Conservation (phyloP, 2,797 vertebrate species). For the Allobates femoralis region DNA sequence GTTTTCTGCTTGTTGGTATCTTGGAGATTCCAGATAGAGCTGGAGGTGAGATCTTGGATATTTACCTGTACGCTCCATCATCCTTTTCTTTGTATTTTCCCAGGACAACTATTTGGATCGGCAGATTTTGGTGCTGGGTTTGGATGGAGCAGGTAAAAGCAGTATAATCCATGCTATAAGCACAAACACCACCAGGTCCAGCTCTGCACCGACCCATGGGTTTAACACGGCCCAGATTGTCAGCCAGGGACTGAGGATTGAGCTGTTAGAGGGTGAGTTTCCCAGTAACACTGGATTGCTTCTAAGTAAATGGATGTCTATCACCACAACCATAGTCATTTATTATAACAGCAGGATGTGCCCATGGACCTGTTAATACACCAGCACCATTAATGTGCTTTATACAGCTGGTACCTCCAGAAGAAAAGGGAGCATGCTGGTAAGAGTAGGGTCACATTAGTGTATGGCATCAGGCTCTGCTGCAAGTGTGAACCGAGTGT, state of each 20-base stretch:
- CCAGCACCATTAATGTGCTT: too few species aligned
- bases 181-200: constrained; percentile 71
- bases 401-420: too few species aligned
- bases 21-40: background rate
- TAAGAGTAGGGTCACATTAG: too few species aligned
- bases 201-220: constrained; percentile 83
- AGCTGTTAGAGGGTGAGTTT: constrained; percentile 91
- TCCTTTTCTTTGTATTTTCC: background rate
- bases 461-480: too few species aligned
- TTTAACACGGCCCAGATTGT: constrained; percentile 88
- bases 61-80: too few species aligned
- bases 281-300: background rate
- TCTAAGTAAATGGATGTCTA: background rate
- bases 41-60: background rate
- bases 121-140: constrained; percentile 88
- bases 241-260: constrained; percentile 79
- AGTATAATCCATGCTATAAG: constrained; percentile 85
- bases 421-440: too few species aligned
- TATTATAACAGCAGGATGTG: too few species aligned
- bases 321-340: too few species aligned
- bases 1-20: background rate
- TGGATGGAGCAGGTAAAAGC: constrained; percentile 91
- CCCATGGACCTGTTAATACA: too few species aligned
- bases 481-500: too few species aligned
- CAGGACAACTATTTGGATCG: constrained; percentile 76